Evolutionary conservation across 2,113 vertebrate genomes (phyloP), one percentile per base, ranked within the genome.

Genomic region (Ceuthmochares aereus): DNA sequence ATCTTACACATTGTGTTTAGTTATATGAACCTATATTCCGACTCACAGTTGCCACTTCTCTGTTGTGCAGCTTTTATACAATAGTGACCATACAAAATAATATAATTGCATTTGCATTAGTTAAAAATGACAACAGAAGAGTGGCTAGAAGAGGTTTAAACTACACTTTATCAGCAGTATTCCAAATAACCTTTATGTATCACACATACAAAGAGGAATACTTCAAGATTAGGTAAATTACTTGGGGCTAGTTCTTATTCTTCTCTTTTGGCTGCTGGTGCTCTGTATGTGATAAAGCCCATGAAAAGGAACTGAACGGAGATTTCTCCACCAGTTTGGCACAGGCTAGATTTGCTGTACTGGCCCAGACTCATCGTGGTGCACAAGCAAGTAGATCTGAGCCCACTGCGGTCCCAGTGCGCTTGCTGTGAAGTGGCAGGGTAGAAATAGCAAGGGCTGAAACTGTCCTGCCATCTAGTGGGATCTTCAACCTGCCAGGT

Each of bases 391-490:
- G 15, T 4, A 25, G 12, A 34, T 26, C 43, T 72, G 54, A 84
- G 18, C 64, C 30, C 26, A 7, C 30, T 4, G 7, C 4, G 4
- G 7, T 42, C 7, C 25, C 37, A 20, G 54, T 18, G 11, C 15
- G 3, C 32, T 69, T 66, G 10, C 19, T 87, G 19, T 30, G 21
- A 55, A 73, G 36, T 9, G 8, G 18, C 37, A 16, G 11, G 29
- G 22, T n/a, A 75, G 49, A 69, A 88, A 67, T 5, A 87, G 15
- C 43, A 63, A 78, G 84, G 58, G 34, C 78, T 96, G 87, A 76
- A 86, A 49, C 87, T 43, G 70, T 79, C 34, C 90, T 96, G 93
- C 93, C 96, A 90, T 25, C 95, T 95, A 96, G 96, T 93, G 96
- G 92, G 70, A 30, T 56, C 19, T 19, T 64, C 30, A 68, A 43